These are phyloP conservation scores for Probaryconus sp. DNA, from an alignment of 1,140 invertebrate species.

Conservation along the genomic window DNA sequence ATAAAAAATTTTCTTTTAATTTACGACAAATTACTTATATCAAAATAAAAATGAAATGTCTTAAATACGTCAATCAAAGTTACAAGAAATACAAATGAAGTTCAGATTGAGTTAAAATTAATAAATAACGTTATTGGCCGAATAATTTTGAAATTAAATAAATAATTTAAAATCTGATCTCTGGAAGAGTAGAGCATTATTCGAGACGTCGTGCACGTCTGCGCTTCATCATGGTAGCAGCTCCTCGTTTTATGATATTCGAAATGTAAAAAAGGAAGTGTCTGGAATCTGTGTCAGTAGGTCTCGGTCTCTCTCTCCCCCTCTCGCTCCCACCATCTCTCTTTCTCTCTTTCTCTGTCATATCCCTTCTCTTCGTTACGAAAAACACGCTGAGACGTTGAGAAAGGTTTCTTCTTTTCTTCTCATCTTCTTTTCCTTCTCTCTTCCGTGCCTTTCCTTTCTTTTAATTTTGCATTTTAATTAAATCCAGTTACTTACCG, in stretches of 20 bases:
- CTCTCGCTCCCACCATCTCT: too few relatives aligned
- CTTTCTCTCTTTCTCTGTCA: too few relatives aligned
- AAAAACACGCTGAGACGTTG: slow-evolving; percentile 49
- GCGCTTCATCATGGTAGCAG: slow-evolving; percentile 61
- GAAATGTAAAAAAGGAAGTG: slow-evolving; percentile 78
- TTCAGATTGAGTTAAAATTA: too few relatives aligned
- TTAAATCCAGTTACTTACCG: slow-evolving; percentile 11
- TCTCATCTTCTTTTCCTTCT: slow-evolving; percentile 49
- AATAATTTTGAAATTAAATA: too few relatives aligned
- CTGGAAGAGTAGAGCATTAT: slow-evolving; percentile 49
- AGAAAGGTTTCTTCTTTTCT: slow-evolving; percentile 66
- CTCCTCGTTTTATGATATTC: slow-evolving; percentile 78
- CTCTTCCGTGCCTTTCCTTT: slow-evolving; percentile 34
- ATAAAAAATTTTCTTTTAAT: too few relatives aligned
- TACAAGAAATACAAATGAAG: too few relatives aligned
- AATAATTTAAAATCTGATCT: too few relatives aligned
- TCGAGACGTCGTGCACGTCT: slow-evolving; percentile 67
- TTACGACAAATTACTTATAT: too few relatives aligned
- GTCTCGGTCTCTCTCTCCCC: slow-evolving; percentile 70
- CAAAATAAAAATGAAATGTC: too few relatives aligned
- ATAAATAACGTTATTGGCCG: too few relatives aligned
- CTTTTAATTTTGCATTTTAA: slow-evolving; percentile 34
- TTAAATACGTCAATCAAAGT: too few relatives aligned
- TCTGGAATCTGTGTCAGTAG: slow-evolving; percentile 75
- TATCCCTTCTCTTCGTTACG: slow-evolving; percentile 56